Percentiles rank a stretch among this genome's conserved stretches.
Conservation (phyloP, 2,797 vertebrate species). For the Phalanger gymnotis region DNA sequence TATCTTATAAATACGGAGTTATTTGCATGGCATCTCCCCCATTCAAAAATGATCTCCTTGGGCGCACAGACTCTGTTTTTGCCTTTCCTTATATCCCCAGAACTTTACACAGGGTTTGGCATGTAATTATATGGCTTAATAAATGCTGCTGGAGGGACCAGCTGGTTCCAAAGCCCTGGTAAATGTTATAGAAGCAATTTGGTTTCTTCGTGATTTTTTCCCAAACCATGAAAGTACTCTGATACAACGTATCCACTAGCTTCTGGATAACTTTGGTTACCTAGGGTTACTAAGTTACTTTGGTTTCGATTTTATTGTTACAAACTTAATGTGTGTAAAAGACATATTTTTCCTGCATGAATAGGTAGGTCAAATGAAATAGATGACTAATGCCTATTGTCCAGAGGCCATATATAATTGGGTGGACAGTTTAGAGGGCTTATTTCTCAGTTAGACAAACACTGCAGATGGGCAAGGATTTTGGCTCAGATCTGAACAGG, state of each 20-base stretch:
- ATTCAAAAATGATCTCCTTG: not conserved
- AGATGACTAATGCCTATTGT: not conserved
- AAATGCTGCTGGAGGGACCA: not conserved
- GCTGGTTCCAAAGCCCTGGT: not conserved
- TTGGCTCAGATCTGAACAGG: not conserved
- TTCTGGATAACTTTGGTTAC: not conserved
- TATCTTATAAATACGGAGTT: not conserved
- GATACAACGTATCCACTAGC: not conserved
- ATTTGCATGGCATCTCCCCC: not conserved
- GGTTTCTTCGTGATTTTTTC: not conserved
- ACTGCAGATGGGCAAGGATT: not conserved
- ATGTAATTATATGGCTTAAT: not conserved
- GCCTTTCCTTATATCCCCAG: not conserved
- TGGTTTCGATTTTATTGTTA: not conserved
- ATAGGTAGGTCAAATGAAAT: not conserved
- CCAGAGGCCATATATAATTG: not conserved
- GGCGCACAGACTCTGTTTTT: not conserved
- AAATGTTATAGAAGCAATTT: not conserved
- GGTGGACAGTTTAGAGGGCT: not conserved
- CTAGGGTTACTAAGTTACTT: not conserved
- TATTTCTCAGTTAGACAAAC: not conserved
- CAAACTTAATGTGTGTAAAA: not conserved
- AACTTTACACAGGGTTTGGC: not conserved
- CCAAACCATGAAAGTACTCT: not conserved
- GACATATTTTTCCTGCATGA: not conserved